Base-by-base conservation (phyloP, 53 echinoderm and acorn worm species). In the Paracentrotus lividus region DNA sequence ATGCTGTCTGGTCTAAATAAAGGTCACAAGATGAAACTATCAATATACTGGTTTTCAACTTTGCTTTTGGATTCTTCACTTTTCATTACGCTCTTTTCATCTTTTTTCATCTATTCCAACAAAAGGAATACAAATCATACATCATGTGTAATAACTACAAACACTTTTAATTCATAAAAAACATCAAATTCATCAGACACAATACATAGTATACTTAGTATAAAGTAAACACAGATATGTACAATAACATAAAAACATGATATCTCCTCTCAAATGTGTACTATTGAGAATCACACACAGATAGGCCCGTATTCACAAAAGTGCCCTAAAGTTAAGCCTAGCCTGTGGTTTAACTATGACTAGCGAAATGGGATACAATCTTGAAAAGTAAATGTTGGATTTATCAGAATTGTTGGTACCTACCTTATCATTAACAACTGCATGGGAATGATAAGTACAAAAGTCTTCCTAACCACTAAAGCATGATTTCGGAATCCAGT, bases 211-310 rank as follows among this genome's bases (percentile, higher is more conserved):
- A n/a, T n/a, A 72, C 72, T 72, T 36, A 40, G 72, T 72, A 72
- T 72, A 72, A 72, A 2, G 72, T 72, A 38, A 72, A 72, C 32
- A 36, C 18, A 72, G 72, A 72, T 72, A 69, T 69, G 32, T 72
- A 72, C 72, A 72, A 36, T 38, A 38, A 72, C 36, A 72, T 26
- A 72, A 36, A 40, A 40, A 32, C 36, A 40, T 40, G 72, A 38
- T 72, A 40, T 72, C 72, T 36, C 38, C 20, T 38, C 40, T n/a
- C 40, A 20, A 16, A 67, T 18, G 14, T 5, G 72, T 20, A 20
- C 36, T 40, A 21, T 72, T 40, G 40, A 72, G 72, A 36, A 72
- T 36, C 72, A 72, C 40, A 72, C 36, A 72, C 72, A 38, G 40
- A 72, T 38, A n/a, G n/a, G n/a, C n/a, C n/a, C n/a, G n/a, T n/a